Evolutionary conservation across 2,888 invertebrate species (phyloP), one percentile per base, ranked within the genome.

Genomic region (Spisula solida): DNA sequence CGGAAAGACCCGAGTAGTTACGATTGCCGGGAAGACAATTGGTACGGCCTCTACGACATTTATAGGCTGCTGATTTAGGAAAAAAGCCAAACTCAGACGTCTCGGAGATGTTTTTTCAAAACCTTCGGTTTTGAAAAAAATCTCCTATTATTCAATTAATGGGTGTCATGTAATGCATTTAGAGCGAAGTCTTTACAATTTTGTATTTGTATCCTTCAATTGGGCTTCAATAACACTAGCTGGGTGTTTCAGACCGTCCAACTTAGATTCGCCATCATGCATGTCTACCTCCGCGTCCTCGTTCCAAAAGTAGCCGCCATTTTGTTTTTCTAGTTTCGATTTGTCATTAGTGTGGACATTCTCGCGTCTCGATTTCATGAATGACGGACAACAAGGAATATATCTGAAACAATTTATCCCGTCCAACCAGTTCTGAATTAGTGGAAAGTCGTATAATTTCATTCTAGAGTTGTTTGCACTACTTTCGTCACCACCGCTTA

Each of bases 361-460:
- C n/a, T n/a, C n/a, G 8, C 25, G 60, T n/a, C 60, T 66, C 10
- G 60, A 66, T 25, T 16, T 80, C 34, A 88, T 48, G 75, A 93
- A 93, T 25, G 82, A 47, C 0, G 95, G 94, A 88, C 95, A 94
- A 86, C 94, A 92, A 12, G 95, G 95, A 25, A 95, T 29, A 84
- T 93, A 95, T 81, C 84, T 91, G 1, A 92, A 86, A 55, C 92
- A 89, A 2, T 56, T 47, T 56, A 93, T 41, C 79, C 89, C 93
- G 82, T 95, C 92, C 2, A 95, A 90, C 82, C 85, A 93, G 34
- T 87, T 89, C 88, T 94, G 95, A 79, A 95, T 93, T 4, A 92
- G 85, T 10, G 95, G 95, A 48, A 96, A 70, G 70, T 95, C 95
- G 84, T 96, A 96, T 25, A 97, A 85, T 96, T 96, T 10, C 97